phyloP scores from a whole-genome alignment of 2,888 invertebrate species.

The Sphecodes monilicornis region DNA sequence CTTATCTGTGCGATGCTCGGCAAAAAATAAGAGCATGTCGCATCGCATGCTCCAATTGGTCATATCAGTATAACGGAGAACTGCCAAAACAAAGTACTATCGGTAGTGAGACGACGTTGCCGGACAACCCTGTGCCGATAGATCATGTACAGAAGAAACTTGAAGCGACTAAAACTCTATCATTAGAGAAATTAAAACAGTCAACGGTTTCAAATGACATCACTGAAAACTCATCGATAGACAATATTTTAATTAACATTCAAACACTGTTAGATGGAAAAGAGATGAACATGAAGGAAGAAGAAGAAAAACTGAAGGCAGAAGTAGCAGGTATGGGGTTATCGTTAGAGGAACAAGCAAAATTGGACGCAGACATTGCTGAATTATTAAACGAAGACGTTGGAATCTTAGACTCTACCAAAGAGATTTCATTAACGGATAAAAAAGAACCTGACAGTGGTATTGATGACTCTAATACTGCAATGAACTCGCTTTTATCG shows the following conservation, averaged over 20 bases:
- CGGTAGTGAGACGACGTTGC: conserved; percentile 67
- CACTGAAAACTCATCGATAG: conserved; percentile 64
- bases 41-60: conserved; percentile 92
- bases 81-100: conserved; percentile 84
- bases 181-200: conserved; percentile 65
- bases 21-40: conserved; percentile 91
- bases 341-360: conserved; percentile 76
- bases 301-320: conserved; percentile 49
- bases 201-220: conserved; percentile 59
- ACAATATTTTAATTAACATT: conserved; percentile 76
- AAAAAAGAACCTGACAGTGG: conserved; percentile 68
- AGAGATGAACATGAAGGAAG: conserved; percentile 41
- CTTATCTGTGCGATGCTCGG: conserved; percentile 94
- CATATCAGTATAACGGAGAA: conserved; percentile 90
- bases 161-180: conserved; percentile 23
- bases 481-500: conserved; percentile 88
- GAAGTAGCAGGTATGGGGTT: conserved; percentile 51
- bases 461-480: conserved; percentile 77
- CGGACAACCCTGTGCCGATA: conserved; percentile 71
- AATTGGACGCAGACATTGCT: conserved; percentile 81
- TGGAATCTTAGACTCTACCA: conserved; percentile 53
- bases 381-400: conserved; percentile 80
- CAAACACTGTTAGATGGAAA: conserved; percentile 75
- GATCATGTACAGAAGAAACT: conserved; percentile 55
- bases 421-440: conserved; percentile 57